These are phyloP conservation scores for Drosophila demipolita DNA, from an alignment of 2,888 invertebrate genomes.

Conservation along the genomic window DNA sequence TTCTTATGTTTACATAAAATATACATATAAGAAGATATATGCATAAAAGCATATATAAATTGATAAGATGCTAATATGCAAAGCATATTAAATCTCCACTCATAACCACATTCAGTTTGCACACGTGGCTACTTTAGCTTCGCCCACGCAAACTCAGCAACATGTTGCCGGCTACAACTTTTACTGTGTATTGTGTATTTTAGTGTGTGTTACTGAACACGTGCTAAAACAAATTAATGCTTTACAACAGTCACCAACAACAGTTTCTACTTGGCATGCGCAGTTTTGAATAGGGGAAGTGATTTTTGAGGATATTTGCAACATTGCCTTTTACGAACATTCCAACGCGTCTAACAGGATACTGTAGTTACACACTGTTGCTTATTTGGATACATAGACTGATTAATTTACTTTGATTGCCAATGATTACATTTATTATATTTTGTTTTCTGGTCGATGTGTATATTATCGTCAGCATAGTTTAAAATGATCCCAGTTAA, in stretches of 20 bases:
- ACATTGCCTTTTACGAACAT: slow-evolving; percentile 16
- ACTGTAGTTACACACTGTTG: not conserved
- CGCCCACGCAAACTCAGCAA: slow-evolving; percentile 68
- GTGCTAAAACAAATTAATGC: slow-evolving; percentile 58
- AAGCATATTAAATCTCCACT: slow-evolving; percentile 29
- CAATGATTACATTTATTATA: not conserved
- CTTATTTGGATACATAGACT: not conserved
- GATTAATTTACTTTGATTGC: not conserved
- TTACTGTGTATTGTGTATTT: slow-evolving; percentile 9
- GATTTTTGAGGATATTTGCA: slow-evolving; percentile 6
- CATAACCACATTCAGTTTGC: slow-evolving; percentile 16
- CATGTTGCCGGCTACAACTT: slow-evolving; percentile 55
- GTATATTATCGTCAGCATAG: not conserved
- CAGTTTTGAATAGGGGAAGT: slow-evolving; percentile 38
- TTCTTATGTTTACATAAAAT: not conserved
- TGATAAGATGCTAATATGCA: slow-evolving; percentile 27
- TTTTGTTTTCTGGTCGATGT: not conserved
- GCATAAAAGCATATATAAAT: slow-evolving; percentile 4
- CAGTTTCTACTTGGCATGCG: slow-evolving; percentile 36
- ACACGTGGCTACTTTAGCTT: slow-evolving; percentile 43
- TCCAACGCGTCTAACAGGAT: slow-evolving; percentile 4
- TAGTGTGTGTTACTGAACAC: slow-evolving; percentile 46
- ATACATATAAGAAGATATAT: slow-evolving; percentile 4
- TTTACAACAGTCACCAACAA: slow-evolving; percentile 70
- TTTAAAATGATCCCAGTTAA: slow-evolving; percentile 46